Percentiles rank a stretch among this genome's conserved stretches.
These are phyloP conservation scores for Coranthus polyacanthus DNA, from an alignment of 2,797 vertebrate species.

Conservation along the genomic window DNA sequence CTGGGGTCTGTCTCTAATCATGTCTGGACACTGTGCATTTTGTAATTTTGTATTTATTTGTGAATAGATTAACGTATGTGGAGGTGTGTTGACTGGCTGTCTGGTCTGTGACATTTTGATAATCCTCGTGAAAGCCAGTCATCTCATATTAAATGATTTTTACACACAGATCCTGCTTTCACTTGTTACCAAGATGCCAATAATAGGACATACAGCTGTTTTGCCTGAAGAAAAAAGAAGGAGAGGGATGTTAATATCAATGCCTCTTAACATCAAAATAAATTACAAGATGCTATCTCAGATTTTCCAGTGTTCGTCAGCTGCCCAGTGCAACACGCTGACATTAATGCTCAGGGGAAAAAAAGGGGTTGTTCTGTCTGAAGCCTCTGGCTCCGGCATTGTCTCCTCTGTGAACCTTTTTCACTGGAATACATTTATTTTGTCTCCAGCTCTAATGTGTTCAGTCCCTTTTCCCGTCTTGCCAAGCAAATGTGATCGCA, in stretches of 20 bases:
- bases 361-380: constrained; percentile 13
- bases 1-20: constrained; percentile 52
- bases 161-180: neutral
- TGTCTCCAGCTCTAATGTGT: constrained; percentile 52
- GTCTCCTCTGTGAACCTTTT: constrained; percentile 29
- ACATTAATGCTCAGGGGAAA: constrained; percentile 13
- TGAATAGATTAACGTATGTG: constrained; percentile 54
- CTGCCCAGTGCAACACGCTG: constrained; percentile 16
- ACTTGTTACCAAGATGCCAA: constrained; percentile 3
- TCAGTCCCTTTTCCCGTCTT: constrained; percentile 46
- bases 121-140: constrained; percentile 4
- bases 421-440: constrained; percentile 63
- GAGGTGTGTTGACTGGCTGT: constrained; percentile 45
- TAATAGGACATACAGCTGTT: neutral
- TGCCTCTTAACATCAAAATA: constrained; percentile 25
- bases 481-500: constrained; percentile 31
- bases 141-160: constrained; percentile 14
- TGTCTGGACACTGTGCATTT: constrained; percentile 60
- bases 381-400: constrained; percentile 37
- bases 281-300: constrained; percentile 12
- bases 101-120: constrained; percentile 36
- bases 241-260: constrained; percentile 12
- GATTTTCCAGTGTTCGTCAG: constrained; percentile 24
- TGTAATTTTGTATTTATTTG: constrained; percentile 25
- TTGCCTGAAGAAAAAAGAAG: neutral